phyloP scores from a whole-genome alignment of 2,888 invertebrate genomes.

The Drosophila flavopinicola region DNA sequence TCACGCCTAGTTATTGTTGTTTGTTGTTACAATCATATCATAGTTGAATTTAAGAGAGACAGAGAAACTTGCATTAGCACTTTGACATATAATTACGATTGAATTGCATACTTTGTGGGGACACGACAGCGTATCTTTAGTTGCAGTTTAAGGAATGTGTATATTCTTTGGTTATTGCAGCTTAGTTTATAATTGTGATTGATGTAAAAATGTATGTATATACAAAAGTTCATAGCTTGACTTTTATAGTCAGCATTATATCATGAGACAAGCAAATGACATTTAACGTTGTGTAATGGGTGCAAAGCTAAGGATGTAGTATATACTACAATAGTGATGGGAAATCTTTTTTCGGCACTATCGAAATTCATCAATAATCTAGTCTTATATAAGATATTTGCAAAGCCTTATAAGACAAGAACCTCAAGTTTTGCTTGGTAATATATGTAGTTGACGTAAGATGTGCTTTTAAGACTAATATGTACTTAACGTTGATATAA shows the following conservation, averaged over 20 bases:
- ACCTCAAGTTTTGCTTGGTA: too few relatives aligned
- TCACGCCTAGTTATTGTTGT: slow-evolving; percentile 89
- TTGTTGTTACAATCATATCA: slow-evolving; percentile 13
- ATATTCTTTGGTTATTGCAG: slow-evolving; percentile 13
- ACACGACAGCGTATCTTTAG: neutral
- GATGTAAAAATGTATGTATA: slow-evolving; percentile 10
- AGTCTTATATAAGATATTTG: slow-evolving; percentile 3
- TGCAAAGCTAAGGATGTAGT: slow-evolving; percentile 22
- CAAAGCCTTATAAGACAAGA: neutral
- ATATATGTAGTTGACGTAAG: too few relatives aligned
- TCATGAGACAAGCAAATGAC: neutral
- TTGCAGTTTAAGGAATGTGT: slow-evolving; percentile 6
- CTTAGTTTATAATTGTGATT: slow-evolving; percentile 38
- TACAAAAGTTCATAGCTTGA: slow-evolving; percentile 41
- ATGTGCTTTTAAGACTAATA: too few relatives aligned
- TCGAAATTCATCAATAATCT: slow-evolving; percentile 5
- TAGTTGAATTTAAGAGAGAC: slow-evolving; percentile 14
- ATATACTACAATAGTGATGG: slow-evolving; percentile 15
- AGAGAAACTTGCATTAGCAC: slow-evolving; percentile 54
- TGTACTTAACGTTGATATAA: too few relatives aligned
- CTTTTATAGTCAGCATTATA: slow-evolving; percentile 11
- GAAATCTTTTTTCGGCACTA: neutral
- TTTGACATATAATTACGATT: slow-evolving; percentile 41
- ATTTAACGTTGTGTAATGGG: slow-evolving; percentile 3
- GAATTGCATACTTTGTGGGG: slow-evolving; percentile 34